These are phyloP conservation scores for Habrosyne pyritoides DNA, from an alignment of 2,888 invertebrate genomes.

Conservation along the genomic window DNA sequence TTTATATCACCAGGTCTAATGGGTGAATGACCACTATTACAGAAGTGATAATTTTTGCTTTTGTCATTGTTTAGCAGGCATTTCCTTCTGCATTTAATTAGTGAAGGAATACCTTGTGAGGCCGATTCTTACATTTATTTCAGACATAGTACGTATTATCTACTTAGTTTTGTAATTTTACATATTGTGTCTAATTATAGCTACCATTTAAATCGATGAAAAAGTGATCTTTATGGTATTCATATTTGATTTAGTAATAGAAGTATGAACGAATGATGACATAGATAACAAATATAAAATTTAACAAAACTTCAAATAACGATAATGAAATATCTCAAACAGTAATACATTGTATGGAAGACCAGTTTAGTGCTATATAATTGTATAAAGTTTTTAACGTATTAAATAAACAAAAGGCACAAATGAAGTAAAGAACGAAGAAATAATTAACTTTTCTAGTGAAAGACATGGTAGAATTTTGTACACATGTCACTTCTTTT, in stretches of 20 bases:
- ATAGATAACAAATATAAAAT: no score
- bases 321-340: no score
- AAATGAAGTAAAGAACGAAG: neutral
- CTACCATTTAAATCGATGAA: neutral
- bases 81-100: slow-evolving; percentile 46
- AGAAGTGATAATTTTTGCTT: slow-evolving; percentile 68
- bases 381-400: no score
- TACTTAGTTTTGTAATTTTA: neutral
- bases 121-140: neutral
- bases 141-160: neutral
- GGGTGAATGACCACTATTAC: slow-evolving; percentile 73
- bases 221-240: neutral
- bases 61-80: slow-evolving; percentile 66
- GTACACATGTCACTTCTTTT: neutral
- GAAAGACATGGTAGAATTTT: neutral
- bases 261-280: no score
- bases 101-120: slow-evolving; percentile 41
- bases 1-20: slow-evolving; percentile 22
- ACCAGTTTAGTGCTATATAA: no score
- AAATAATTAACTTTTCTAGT: neutral
- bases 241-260: neutral
- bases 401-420: neutral
- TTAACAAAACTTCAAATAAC: no score
- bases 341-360: no score
- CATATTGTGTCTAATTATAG: neutral